Evolutionary conservation across 2,888 invertebrate genomes (phyloP).

Genomic region (Marasmarcha lunaedactyla): DNA sequence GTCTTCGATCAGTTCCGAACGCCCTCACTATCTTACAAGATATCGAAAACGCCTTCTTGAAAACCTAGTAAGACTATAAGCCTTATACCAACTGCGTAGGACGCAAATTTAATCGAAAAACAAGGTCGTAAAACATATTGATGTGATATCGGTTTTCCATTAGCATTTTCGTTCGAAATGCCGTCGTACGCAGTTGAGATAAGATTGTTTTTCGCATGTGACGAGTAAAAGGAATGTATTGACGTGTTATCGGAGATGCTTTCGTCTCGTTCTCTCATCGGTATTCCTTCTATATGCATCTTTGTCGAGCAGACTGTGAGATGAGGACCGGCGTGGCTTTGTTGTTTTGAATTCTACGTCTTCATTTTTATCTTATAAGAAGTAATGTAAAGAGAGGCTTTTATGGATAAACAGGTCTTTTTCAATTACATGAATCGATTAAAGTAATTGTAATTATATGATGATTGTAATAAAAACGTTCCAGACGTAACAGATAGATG

Average conservation of each 20-base stretch:
- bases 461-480: conserved; percentile 38
- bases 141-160: conserved; percentile 70
- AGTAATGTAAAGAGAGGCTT: neutral
- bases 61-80: conserved; percentile 28
- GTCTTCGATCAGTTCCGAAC: conserved; percentile 62
- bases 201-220: conserved; percentile 38
- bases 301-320: conserved; percentile 48
- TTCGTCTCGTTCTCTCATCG: conserved; percentile 47
- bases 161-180: conserved; percentile 29
- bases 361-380: conserved; percentile 42
- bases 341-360: conserved; percentile 51
- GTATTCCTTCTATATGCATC: conserved; percentile 49
- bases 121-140: conserved; percentile 58
- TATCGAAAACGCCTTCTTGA: conserved; percentile 68
- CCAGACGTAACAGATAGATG: conserved; percentile 11
- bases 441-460: conserved; percentile 35
- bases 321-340: conserved; percentile 48
- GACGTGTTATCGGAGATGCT: conserved; percentile 66
- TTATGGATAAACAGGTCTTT: neutral
- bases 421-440: neutral
- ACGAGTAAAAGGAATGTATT: conserved; percentile 55
- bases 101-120: conserved; percentile 27
- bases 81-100: conserved; percentile 29
- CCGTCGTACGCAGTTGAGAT: conserved; percentile 21
- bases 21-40: conserved; percentile 68